A percentile compares a stretch with the other conserved stretches of the same genome.
Evolutionary conservation across 2,888 invertebrate genomes (phyloP).

Genomic region (Coleophora deauratella): DNA sequence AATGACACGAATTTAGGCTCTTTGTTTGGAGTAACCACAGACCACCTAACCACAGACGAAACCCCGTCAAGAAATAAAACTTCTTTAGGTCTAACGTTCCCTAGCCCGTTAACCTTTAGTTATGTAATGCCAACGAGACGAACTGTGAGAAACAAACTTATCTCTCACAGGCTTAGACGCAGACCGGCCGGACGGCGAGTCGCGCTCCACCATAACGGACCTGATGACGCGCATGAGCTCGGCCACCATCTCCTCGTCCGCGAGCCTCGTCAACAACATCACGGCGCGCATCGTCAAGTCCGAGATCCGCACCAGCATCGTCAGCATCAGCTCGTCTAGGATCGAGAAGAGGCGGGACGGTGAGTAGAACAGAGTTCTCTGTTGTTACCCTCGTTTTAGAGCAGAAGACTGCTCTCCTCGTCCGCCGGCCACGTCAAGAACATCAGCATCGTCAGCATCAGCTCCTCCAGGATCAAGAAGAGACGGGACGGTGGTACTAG

Average conservation of each 20-base stretch:
- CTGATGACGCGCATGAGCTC: constrained; percentile 60
- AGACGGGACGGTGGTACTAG: constrained; percentile 35
- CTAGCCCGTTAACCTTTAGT: too few species aligned
- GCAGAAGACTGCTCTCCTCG: too few species aligned
- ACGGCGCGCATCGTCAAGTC: constrained; percentile 52
- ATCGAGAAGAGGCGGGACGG: constrained; percentile 53
- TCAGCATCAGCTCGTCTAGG: constrained; percentile 59
- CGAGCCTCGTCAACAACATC: constrained; percentile 48
- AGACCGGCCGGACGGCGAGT: constrained; percentile 41
- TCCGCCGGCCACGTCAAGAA: constrained; percentile 51
- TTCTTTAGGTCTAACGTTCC: too few species aligned
- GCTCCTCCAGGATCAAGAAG: constrained; percentile 58
- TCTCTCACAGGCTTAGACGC: constrained; percentile 43
- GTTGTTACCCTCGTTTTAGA: too few species aligned
- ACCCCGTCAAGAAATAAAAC: too few species aligned
- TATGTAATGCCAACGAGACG: too few species aligned
- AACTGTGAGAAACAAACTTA: too few species aligned
- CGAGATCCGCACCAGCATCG: constrained; percentile 57
- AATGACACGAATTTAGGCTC: too few species aligned
- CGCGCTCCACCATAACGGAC: constrained; percentile 51
- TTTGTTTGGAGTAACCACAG: too few species aligned
- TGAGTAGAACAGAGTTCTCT: too few species aligned
- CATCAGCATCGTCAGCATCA: constrained; percentile 56
- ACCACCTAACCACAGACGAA: too few species aligned
- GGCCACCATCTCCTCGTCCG: constrained; percentile 52